phyloP scores from a whole-genome alignment of 1,140 invertebrate species.

The Panagrolaimus sp. region DNA sequence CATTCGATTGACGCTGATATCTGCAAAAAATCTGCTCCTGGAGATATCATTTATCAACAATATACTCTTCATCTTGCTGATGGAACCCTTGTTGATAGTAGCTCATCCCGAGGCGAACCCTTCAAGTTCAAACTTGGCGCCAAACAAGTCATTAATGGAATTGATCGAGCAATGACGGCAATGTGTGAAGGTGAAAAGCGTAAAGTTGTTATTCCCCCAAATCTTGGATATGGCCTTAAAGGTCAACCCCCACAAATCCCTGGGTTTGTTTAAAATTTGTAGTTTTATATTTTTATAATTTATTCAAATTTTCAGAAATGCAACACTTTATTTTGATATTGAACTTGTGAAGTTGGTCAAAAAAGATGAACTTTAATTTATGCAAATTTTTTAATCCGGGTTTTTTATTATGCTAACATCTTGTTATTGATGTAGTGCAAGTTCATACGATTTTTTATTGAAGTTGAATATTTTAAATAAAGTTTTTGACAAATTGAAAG shows the following conservation, averaged over 20 bases:
- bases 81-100: conserved; percentile 58
- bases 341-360: conserved; percentile 57
- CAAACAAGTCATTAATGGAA: conserved; percentile 51
- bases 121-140: conserved; percentile 55
- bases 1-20: conserved; percentile 57
- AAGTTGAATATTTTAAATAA: no score
- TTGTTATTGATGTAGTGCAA: no score
- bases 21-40: conserved; percentile 47
- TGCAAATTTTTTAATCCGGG: no score
- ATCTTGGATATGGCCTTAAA: conserved; percentile 34
- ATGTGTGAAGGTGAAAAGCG: conserved; percentile 58
- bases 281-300: no score
- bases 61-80: conserved; percentile 57
- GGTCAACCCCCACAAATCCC: conserved; percentile 33
- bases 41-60: conserved; percentile 58
- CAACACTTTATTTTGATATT: conserved; percentile 57
- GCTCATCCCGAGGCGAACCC: conserved; percentile 51
- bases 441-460: no score
- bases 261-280: no score
- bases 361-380: conserved; percentile 49
- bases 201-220: conserved; percentile 52
- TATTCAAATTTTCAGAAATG: conserved; percentile 34
- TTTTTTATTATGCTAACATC: no score
- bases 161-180: conserved; percentile 52
- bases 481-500: no score